Evolutionary conservation across 2,113 vertebrate species (phyloP), one percentile per base, ranked within the genome.

Genomic region (Globicephala melas): DNA sequence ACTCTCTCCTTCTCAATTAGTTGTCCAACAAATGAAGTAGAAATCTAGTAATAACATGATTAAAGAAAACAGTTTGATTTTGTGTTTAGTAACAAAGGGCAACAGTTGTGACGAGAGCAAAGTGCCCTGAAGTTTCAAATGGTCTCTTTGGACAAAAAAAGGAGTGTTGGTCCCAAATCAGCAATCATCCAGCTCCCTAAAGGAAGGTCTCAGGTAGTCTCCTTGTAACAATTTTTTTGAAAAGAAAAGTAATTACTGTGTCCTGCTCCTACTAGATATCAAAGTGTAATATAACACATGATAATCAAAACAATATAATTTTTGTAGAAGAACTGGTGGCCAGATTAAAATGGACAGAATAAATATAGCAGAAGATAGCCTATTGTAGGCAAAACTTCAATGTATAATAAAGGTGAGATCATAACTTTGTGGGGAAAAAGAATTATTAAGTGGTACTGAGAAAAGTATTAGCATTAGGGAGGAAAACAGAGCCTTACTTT

Each of bases 1-100:
- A 95, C 10, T 95, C 89, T 28, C 67, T 96, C 6, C 28, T 97
- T 97, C 41, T 68, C 9, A 84, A 60, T 18, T 70, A 86, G 12
- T 68, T 79, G 68, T 50, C 8, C 26, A 80, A 89, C 11, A 26
- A 89, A 92, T 88, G 25, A 76, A 94, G 23, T 71, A 92, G 92
- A 77, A 26, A 2, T 67, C 23, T 92, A 58, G 55, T 84, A 47
- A 95, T 97, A 98, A 63, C 9, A 77, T n/a, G 21, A 93, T 23
- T 90, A 63, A 79, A 76, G 38, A 89, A 67, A 89, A 58, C 18
- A 50, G 38, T 84, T 6, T 63, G 15, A 77, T 68, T 89, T 81
- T 93, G 5, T 95, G 8, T 33, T 80, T 81, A 70, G 12, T 82
- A 50, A 28, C 25, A 67, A 81, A 74, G 50, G 13, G 33, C 25